Evolutionary conservation across 2,797 vertebrate genomes (phyloP).

Genomic region (Phoebastria nigripes): DNA sequence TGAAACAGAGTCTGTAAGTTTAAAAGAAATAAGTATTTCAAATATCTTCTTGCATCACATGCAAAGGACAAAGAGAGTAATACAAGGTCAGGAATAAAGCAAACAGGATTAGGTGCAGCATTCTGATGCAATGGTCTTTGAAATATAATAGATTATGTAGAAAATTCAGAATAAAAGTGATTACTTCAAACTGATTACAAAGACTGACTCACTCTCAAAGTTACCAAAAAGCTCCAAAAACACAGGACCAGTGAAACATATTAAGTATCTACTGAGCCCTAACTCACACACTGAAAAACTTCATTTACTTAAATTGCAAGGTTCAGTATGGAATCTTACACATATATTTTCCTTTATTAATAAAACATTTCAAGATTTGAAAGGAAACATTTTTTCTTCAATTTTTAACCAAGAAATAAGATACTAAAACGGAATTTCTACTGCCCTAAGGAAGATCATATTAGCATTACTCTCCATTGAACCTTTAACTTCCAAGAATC

Average conservation of each 20-base stretch:
- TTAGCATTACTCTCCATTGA: background rate
- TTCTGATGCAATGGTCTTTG: background rate
- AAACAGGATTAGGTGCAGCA: background rate
- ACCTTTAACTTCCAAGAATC: background rate
- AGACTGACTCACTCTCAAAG: background rate
- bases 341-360: background rate
- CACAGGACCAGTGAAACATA: background rate
- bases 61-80: background rate
- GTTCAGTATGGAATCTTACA: background rate
- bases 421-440: background rate
- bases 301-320: background rate
- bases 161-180: background rate
- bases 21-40: slow-evolving; percentile 3
- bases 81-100: background rate
- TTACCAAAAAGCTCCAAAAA: background rate
- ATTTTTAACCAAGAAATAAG: background rate
- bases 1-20: background rate
- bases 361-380: background rate
- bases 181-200: background rate
- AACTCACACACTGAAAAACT: background rate
- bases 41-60: background rate
- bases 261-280: background rate
- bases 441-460: background rate
- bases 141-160: background rate
- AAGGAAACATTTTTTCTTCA: background rate